Base-by-base conservation (phyloP, 1,140 invertebrate species). In the Matsumurasca onukii region DNA sequence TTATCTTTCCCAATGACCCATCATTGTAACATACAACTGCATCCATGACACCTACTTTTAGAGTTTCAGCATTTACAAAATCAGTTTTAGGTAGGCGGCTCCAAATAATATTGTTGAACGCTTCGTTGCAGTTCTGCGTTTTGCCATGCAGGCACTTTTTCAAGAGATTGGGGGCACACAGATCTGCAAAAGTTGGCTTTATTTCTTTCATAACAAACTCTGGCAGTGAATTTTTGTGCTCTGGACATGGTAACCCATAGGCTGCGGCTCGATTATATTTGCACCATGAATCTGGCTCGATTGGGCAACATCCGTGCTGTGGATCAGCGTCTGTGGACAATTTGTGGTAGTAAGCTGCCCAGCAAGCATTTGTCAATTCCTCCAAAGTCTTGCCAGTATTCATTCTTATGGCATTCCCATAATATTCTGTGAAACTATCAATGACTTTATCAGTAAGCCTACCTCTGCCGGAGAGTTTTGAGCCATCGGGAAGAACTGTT, bases 41-140 rank as follows among this genome's bases (percentile, higher is more conserved):
- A 61, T 61, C 57, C 24, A 61, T 3, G 9, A 61, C 57, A 5
- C 24, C 57, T 15, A 61, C 24, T 61, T 61, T 61, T 25, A 61
- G 2, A 3, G 57, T 61, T 27, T 61, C 2, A 27, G 25, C 12
- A 61, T 61, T 61, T 20, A 61, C 57, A 61, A 61, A 61, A 3
- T 61, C 57, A 25, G 57, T 61, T 9, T 61, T 61, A 27, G 57
- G 57, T 12, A 55, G 51, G 15, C 51, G 51, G 3, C 24, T 25
- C 57, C 57, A 61, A 61, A 61, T 61, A 61, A 61, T 20, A 20
- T 61, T 61, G 24, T 61, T 61, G 25, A 61, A 61, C 3, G 57
- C 57, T 20, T 61, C 57, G 29, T 61, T 61, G 20, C 57, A 61
- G 24, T 61, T 61, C 20, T 61, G 24, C 3, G 57, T 61, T 27